phyloP scores from a whole-genome alignment of 2,888 invertebrate genomes.

The Drosophila borealis region DNA sequence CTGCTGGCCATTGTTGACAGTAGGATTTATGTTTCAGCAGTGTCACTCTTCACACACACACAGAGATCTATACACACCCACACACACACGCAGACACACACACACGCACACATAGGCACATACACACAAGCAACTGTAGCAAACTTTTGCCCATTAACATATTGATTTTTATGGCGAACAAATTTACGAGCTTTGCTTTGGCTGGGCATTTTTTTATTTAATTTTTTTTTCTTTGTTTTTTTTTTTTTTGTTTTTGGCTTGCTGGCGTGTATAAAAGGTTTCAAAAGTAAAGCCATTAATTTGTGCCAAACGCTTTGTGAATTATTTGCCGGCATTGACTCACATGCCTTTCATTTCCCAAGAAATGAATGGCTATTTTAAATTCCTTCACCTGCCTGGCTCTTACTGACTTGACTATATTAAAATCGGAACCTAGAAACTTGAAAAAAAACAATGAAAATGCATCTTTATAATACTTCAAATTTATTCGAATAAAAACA shows the following conservation, averaged over 20 bases:
- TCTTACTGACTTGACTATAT: background rate
- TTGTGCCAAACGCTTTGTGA: slow-evolving; percentile 62
- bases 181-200: slow-evolving; percentile 70
- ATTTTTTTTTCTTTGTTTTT: slow-evolving; percentile 6
- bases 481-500: no score
- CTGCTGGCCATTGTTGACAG: slow-evolving; percentile 78
- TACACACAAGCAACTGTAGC: slow-evolving; percentile 42
- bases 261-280: slow-evolving; percentile 69
- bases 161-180: slow-evolving; percentile 77
- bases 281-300: slow-evolving; percentile 78
- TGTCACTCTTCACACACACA: slow-evolving; percentile 49
- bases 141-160: slow-evolving; percentile 76
- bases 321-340: slow-evolving; percentile 51
- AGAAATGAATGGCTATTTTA: slow-evolving; percentile 4
- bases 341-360: slow-evolving; percentile 15
- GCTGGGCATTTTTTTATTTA: slow-evolving; percentile 34
- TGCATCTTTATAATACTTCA: no score
- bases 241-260: slow-evolving; percentile 20
- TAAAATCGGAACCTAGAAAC: background rate
- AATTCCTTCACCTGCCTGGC: background rate
- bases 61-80: slow-evolving; percentile 3
- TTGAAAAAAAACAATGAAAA: no score
- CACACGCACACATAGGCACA: slow-evolving; percentile 18
- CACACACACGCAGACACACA: slow-evolving; percentile 18
- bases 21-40: slow-evolving; percentile 78